Percentiles rank a stretch among this genome's conserved stretches.
Evolutionary conservation across 1,140 invertebrate genomes (phyloP).

Genomic region (Drosophila paulistorum): DNA sequence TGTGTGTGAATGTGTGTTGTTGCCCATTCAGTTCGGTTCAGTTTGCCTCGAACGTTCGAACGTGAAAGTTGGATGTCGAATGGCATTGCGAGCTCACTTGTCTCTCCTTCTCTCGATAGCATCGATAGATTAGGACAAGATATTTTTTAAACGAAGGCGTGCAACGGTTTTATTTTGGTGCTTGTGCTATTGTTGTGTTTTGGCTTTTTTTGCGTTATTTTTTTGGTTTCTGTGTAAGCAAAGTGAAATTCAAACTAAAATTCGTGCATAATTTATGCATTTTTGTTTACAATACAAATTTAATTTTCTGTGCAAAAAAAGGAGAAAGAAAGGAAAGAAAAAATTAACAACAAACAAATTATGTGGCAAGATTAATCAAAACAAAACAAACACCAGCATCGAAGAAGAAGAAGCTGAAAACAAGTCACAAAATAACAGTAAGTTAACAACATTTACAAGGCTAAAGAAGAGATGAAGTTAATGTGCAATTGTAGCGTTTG

Average conservation of each 20-base stretch:
- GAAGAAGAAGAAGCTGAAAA: slow-evolving; percentile 13
- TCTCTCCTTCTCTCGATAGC: neutral
- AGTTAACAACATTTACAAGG: slow-evolving; percentile 53
- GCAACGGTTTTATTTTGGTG: slow-evolving; percentile 57
- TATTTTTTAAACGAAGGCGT: slow-evolving; percentile 62
- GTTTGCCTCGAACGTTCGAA: slow-evolving; percentile 68
- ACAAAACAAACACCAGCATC: slow-evolving; percentile 7
- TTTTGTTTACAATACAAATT: slow-evolving; percentile 31
- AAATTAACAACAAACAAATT: slow-evolving; percentile 24
- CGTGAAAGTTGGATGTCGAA: slow-evolving; percentile 58
- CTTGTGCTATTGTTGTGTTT: slow-evolving; percentile 14
- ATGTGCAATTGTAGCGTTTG: slow-evolving; percentile 35
- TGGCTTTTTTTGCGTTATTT: slow-evolving; percentile 19
- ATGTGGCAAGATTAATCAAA: slow-evolving; percentile 54
- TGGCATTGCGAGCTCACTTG: slow-evolving; percentile 29
- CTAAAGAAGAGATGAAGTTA: slow-evolving; percentile 59
- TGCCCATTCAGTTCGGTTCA: slow-evolving; percentile 27
- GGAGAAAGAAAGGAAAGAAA: neutral
- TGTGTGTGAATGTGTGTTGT: neutral
- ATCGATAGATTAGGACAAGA: neutral
- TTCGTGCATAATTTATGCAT: slow-evolving; percentile 52
- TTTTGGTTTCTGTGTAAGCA: slow-evolving; percentile 24
- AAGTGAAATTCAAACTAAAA: slow-evolving; percentile 51
- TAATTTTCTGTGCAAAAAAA: slow-evolving; percentile 20
- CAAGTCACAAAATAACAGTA: slow-evolving; percentile 24